Conservation (phyloP, 2,888 invertebrate species). For the Dicyrtoma fusca region DNA sequence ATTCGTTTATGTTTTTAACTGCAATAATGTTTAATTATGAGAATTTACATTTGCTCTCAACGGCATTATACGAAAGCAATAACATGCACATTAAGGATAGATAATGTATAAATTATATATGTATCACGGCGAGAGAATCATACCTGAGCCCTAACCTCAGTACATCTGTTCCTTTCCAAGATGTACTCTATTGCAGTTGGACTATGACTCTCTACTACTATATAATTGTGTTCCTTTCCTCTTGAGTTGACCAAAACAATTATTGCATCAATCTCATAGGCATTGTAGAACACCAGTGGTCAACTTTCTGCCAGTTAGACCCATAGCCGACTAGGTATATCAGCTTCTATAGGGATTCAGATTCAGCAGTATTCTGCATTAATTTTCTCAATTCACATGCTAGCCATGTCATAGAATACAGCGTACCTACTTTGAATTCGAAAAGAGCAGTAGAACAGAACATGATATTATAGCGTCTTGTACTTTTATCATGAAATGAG, state of each 20-base stretch:
- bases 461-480: conserved; percentile 3
- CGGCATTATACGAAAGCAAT: not conserved
- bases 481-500: conserved; percentile 28
- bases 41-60: conserved; percentile 26
- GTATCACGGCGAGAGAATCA: too few species aligned
- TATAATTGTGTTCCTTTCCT: too few species aligned
- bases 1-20: conserved; percentile 30
- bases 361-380: not conserved
- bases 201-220: too few species aligned
- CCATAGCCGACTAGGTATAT: not conserved
- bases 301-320: not conserved
- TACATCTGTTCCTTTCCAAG: too few species aligned
- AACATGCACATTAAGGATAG: too few species aligned
- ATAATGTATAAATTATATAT: too few species aligned
- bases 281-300: not conserved
- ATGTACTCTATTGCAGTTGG: too few species aligned
- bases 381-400: not conserved
- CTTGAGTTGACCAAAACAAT: too few species aligned
- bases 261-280: not conserved
- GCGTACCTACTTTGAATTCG: not conserved
- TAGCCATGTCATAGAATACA: not conserved
- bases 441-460: not conserved
- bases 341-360: not conserved
- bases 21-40: conserved; percentile 30
- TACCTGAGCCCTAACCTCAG: too few species aligned